These are phyloP conservation scores for Lepilemur septentrionalis DNA, from an alignment of 2,797 vertebrate genomes.

Conservation along the genomic window DNA sequence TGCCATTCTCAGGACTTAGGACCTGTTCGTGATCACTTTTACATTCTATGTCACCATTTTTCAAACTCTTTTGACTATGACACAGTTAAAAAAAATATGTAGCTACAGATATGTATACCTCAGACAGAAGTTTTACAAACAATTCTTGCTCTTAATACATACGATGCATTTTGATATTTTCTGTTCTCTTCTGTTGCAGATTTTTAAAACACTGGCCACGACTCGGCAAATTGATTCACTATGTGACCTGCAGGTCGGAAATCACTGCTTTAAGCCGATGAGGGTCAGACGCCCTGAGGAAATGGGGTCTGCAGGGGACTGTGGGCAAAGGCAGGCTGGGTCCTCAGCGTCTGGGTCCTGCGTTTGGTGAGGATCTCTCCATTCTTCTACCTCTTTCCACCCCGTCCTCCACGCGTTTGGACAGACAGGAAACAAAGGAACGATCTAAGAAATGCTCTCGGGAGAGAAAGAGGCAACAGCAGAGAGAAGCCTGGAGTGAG, in stretches of 20 bases:
- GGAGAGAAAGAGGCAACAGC: neutral
- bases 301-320: neutral
- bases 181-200: neutral
- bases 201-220: neutral
- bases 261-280: neutral
- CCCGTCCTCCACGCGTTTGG: neutral
- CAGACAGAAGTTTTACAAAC: neutral
- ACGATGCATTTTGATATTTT: neutral
- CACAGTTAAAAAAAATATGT: neutral
- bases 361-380: neutral
- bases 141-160: neutral
- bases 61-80: neutral
- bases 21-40: neutral
- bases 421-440: neutral
- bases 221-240: neutral
- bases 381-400: neutral
- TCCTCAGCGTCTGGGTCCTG: neutral
- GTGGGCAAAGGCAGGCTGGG: neutral
- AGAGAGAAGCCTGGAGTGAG: neutral
- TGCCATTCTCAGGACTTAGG: neutral
- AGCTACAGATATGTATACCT: neutral
- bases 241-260: neutral
- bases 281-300: neutral
- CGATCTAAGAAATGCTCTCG: neutral
- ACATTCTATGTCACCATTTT: neutral